phyloP scores from a whole-genome alignment of 2,113 vertebrate genomes.

The Ceyx cyanopectus region DNA sequence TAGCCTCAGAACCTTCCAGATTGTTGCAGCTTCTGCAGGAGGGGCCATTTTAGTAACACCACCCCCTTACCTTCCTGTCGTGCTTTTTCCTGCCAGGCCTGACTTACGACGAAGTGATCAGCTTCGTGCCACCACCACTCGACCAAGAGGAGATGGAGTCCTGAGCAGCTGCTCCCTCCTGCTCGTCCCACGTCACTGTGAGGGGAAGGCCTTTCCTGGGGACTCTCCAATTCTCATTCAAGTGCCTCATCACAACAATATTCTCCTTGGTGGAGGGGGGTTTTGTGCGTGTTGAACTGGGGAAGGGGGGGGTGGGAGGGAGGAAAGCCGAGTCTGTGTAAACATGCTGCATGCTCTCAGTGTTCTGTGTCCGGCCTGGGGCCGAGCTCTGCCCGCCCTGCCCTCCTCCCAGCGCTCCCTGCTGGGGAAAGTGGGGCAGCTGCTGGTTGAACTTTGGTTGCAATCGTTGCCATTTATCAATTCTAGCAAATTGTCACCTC shows the following conservation, averaged over 20 bases:
- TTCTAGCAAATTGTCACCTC: constrained; percentile 44
- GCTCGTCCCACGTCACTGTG: constrained; percentile 76
- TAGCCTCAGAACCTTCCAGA: too few species aligned
- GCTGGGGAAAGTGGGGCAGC: constrained; percentile 22
- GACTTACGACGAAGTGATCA: constrained; percentile 93
- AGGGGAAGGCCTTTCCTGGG: constrained; percentile 79
- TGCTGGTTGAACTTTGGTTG: background rate
- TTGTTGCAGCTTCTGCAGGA: background rate
- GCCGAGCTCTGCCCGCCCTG: constrained; percentile 28
- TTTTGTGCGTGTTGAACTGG: constrained; percentile 47
- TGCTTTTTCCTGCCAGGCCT: constrained; percentile 79
- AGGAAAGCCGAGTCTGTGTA: constrained; percentile 60
- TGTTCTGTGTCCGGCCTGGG: constrained; percentile 67
- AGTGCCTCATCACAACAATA: constrained; percentile 91
- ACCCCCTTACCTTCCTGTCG: background rate
- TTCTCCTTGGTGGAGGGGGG: constrained; percentile 79
- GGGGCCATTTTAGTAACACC: background rate
- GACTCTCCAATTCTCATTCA: constrained; percentile 84
- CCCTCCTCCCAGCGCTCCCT: constrained; percentile 13
- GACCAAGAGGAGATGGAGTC: constrained; percentile 97
- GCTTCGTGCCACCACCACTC: constrained; percentile 90
- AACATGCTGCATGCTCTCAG: constrained; percentile 69
- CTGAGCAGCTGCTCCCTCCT: constrained; percentile 78
- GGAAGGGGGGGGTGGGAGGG: constrained; percentile 14
- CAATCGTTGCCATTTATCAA: constrained; percentile 66